phyloP scores from a whole-genome alignment of 2,113 vertebrate species.

The Plecotus auritus region DNA sequence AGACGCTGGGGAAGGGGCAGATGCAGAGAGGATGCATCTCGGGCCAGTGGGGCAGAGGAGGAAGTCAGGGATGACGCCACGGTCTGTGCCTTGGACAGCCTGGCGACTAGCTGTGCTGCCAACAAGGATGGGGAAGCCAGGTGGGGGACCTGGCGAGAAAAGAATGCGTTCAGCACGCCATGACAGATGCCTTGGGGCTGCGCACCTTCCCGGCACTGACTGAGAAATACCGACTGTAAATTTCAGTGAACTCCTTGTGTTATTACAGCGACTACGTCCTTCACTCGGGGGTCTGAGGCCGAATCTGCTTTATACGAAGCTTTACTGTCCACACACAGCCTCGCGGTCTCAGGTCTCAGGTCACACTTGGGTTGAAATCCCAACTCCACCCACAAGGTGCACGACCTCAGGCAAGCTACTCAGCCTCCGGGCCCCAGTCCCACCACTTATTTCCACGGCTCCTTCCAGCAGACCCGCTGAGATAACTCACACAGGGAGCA shows the following conservation, averaged over 20 bases:
- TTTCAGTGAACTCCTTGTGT: background rate
- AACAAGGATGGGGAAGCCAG: background rate
- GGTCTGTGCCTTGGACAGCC: background rate
- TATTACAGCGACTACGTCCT: background rate
- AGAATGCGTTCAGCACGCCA: background rate
- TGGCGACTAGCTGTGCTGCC: background rate
- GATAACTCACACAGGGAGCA: background rate
- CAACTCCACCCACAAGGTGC: background rate
- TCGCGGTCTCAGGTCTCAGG: too few species aligned
- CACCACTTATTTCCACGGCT: rapidly evolving
- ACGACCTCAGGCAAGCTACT: background rate
- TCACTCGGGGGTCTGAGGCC: background rate
- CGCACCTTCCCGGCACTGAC: background rate
- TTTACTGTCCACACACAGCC: background rate
- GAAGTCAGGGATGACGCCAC: background rate
- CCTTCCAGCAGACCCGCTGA: background rate
- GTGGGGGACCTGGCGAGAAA: background rate
- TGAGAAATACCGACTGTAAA: background rate
- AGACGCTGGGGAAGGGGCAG: background rate
- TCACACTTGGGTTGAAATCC: background rate
- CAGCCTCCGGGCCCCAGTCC: background rate
- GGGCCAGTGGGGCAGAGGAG: too few species aligned
- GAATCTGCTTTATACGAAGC: background rate
- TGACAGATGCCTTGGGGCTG: background rate
- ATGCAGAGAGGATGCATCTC: background rate